phyloP scores from a whole-genome alignment of 2,113 vertebrate genomes.

The Gracilinanus agilis region DNA sequence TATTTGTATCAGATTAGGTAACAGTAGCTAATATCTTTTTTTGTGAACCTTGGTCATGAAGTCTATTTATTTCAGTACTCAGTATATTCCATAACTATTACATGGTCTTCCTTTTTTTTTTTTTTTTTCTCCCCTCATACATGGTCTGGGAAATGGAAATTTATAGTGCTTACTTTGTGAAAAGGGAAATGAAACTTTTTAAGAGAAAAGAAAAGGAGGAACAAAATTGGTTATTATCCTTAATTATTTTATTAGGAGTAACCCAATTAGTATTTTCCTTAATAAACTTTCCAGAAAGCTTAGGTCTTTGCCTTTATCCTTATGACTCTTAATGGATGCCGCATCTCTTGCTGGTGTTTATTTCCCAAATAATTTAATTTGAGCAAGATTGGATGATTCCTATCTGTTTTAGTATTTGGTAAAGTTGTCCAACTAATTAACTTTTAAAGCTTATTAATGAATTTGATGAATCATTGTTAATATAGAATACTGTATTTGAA shows the following conservation, averaged over 20 bases:
- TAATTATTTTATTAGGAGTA: slow-evolving; percentile 34
- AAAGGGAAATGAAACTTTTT: slow-evolving; percentile 1
- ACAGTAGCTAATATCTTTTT: slow-evolving; percentile 5
- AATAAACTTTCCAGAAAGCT: slow-evolving; percentile 33
- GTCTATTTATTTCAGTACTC: neutral
- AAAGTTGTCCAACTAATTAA: slow-evolving; percentile 13
- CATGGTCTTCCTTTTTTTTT: neutral
- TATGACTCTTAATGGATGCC: neutral
- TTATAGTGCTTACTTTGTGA: slow-evolving; percentile 39
- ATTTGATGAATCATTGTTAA: slow-evolving; percentile 46
- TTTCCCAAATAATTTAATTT: slow-evolving; percentile 24
- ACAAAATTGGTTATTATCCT: neutral
- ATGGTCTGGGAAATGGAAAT: slow-evolving; percentile 18
- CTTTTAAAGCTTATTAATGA: slow-evolving; percentile 26
- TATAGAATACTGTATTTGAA: neutral
- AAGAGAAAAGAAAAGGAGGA: slow-evolving; percentile 41
- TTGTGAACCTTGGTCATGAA: slow-evolving; percentile 21
- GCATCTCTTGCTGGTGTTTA: slow-evolving; percentile 10
- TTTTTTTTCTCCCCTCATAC: neutral
- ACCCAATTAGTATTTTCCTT: slow-evolving; percentile 30
- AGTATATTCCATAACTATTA: neutral
- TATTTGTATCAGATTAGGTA: slow-evolving; percentile 23
- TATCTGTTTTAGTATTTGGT: slow-evolving; percentile 40
- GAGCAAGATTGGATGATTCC: slow-evolving; percentile 28
- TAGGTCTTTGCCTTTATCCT: slow-evolving; percentile 30